These are phyloP conservation scores for Acleris laterana DNA, from an alignment of 2,888 invertebrate species.

Conservation along the genomic window DNA sequence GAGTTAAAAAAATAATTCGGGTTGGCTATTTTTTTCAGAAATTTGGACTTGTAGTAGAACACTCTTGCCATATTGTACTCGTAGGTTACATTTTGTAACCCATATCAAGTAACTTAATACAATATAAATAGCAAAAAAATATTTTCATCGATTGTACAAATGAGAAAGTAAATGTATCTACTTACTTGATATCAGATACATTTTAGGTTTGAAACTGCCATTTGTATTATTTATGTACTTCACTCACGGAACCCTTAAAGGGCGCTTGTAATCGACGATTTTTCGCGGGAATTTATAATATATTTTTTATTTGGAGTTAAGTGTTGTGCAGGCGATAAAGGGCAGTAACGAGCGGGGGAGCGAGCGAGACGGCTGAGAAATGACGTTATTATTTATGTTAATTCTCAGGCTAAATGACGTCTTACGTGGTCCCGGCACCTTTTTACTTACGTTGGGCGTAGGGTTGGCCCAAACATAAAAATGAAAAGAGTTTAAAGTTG, in stretches of 20 bases:
- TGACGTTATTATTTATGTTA: constrained; percentile 85
- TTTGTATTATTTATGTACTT: background rate
- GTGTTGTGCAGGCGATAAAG: constrained; percentile 72
- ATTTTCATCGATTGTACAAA: too few relatives aligned
- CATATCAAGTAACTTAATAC: too few relatives aligned
- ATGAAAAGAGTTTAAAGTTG: too few relatives aligned
- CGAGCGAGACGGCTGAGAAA: constrained; percentile 58
- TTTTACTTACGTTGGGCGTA: constrained; percentile 49
- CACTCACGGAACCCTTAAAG: constrained; percentile 37
- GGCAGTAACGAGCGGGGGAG: constrained; percentile 75
- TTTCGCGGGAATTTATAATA: constrained; percentile 69
- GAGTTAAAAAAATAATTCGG: too few relatives aligned
- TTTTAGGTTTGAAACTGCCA: background rate
- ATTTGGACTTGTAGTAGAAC: too few relatives aligned
- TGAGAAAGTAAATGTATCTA: too few relatives aligned
- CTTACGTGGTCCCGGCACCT: constrained; percentile 75
- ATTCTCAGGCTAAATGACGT: constrained; percentile 79
- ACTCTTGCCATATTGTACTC: too few relatives aligned
- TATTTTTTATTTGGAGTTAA: constrained; percentile 77
- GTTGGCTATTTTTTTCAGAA: too few relatives aligned
- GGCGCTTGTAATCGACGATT: constrained; percentile 43
- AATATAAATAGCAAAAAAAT: too few relatives aligned
- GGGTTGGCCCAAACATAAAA: constrained; percentile 44
- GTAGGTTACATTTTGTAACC: too few relatives aligned
- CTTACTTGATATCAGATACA: too few relatives aligned